phyloP scores from a whole-genome alignment of 2,888 invertebrate species.

The Thalpophila matura region DNA sequence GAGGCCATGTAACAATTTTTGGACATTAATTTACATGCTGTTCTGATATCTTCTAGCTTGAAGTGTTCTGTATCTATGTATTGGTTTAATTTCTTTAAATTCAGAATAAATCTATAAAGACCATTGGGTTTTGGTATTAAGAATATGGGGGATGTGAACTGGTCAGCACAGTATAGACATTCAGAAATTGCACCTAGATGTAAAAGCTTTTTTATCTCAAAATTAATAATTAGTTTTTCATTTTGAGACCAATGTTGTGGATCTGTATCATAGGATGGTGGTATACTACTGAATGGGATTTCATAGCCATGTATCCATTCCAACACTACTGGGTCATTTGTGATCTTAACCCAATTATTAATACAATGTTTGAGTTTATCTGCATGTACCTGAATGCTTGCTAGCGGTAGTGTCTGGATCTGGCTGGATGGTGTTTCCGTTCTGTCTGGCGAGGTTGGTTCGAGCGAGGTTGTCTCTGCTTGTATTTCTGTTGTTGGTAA shows the following conservation, averaged over 20 bases:
- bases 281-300: not conserved
- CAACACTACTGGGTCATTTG: not conserved
- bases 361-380: not conserved
- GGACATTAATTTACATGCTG: slow-evolving; percentile 4
- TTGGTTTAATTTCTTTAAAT: not conserved
- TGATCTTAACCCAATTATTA: not conserved
- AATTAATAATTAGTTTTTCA: not conserved
- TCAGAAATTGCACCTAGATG: not conserved
- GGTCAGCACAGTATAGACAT: not conserved
- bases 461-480: not conserved
- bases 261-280: not conserved
- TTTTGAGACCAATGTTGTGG: not conserved
- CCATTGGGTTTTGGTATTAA: not conserved
- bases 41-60: slow-evolving; percentile 1
- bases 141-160: not conserved
- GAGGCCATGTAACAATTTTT: slow-evolving; percentile 2
- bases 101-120: too few relatives aligned
- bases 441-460: not conserved
- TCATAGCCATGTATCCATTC: not conserved
- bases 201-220: not conserved
- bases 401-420: not conserved
- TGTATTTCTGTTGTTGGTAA: not conserved
- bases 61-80: not conserved
- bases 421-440: not conserved
- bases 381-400: not conserved